Evolutionary conservation across 2,888 invertebrate species (phyloP), one percentile per base, ranked within the genome.

Genomic region (Drosophila ustulata): DNA sequence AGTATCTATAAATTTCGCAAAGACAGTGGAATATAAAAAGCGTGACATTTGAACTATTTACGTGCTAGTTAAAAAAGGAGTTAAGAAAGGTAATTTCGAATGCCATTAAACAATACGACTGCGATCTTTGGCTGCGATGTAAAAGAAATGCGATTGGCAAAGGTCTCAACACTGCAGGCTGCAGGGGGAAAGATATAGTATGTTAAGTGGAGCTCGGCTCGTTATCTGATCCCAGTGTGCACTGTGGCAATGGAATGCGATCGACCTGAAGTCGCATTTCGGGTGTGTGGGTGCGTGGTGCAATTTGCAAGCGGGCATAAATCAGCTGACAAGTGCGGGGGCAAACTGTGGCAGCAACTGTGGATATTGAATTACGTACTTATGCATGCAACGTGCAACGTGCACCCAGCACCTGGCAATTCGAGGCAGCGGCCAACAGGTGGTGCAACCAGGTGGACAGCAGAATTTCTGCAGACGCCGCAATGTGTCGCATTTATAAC

Each of bases 291-390:
- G 50, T 50, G 49, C 7, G 43, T 9, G 89, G 89, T 83, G 89
- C 84, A 84, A 84, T 83, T 89, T 84, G 89, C 82, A 71, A 69
- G 81, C 63, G 77, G 30, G 57, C 84, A 89, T 89, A 87, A 84
- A 84, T 84, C 84, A 89, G 88, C 58, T 79, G 68, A 79, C 85
- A 84, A 87, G 75, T 83, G 83, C 89, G 83, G 83, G 89, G 83
- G 83, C 83, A 85, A 25, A 50, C 37, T 50, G 41, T 30, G 49
- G 58, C 47, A 50, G 41, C 58, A 26, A 37, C 37, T 37, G n/a
- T 11, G 72, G 61, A 75, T 88, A 88, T 83, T 79, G 83, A 83
- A 70, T 83, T 83, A 82, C 89, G 9, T 56, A 64, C 78, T 77
- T 69, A 56, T 74, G 77, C 70, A 73, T 82, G 69, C 81, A 75